Base-by-base conservation (phyloP, 2,113 vertebrate genomes). In the Centropristis striata region DNA sequence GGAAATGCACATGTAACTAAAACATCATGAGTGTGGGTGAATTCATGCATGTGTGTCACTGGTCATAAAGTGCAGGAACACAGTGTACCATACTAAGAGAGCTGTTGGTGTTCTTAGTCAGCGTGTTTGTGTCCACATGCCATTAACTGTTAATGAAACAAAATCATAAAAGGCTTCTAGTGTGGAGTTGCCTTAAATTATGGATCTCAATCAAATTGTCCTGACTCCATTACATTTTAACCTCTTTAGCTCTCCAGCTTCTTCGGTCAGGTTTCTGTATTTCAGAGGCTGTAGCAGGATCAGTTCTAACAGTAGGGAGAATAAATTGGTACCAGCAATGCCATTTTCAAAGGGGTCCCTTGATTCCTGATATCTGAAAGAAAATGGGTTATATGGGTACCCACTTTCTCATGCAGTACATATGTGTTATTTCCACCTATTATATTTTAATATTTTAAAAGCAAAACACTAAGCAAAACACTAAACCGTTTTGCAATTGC, bases 21-120 rank as follows among this genome's bases (percentile, higher is more conserved):
- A n/a, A 27, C 25, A 59, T 64, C 25, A 18, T 58, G 9, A 50
- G 6, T 25, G 23, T 32, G 15, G 25, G 46, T 80, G 51, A 71
- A 81, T 65, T 84, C 23, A 71, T 64, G 12, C 50, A 71, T 64
- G 41, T 16, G 39, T 55, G 61, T 66, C 67, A 20, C 25, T 12
- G 36, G 54, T 39, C 27, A 18, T 44, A 46, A 50, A 50, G 51
- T 58, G 23, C 75, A 67, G 50, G 55, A 79, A 72, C 72, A 63
- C 41, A 65, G 12, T 83, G 46, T 42, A 44, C 47, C 60, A 54
- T 57, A 67, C 28, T 1, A 42, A 21, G n/a, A 72, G 39, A 41
- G n/a, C 36, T 41, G 20, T 39, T 15, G 18, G 20, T 46, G 27
- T 59, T 53, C 57, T 78, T 25, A 42, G 63, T 71, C 47, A 42